These are phyloP conservation scores for Aegithalos caudatus DNA, from an alignment of 2,113 vertebrate species.

Conservation along the genomic window DNA sequence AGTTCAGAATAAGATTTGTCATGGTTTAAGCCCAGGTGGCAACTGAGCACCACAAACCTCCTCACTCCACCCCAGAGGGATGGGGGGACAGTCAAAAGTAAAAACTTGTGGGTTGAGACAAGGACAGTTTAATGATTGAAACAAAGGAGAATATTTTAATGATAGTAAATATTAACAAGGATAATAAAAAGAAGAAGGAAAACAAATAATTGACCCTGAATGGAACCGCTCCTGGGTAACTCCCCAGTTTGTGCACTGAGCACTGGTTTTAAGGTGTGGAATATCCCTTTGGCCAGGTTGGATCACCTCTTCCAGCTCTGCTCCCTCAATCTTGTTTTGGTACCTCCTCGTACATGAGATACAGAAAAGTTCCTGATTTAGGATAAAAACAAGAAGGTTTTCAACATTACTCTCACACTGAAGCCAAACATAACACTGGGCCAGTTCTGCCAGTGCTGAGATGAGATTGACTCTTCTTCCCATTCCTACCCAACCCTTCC, in stretches of 20 bases:
- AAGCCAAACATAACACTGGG: neutral
- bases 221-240: rapidly evolving
- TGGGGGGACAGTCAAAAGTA: no score
- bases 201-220: rapidly evolving
- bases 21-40: neutral
- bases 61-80: neutral
- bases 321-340: neutral
- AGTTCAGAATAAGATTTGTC: neutral
- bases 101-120: neutral
- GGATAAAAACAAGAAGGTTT: neutral
- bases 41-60: neutral
- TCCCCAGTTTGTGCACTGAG: neutral
- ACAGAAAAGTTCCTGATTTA: neutral
- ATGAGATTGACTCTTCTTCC: neutral
- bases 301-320: neutral
- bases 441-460: neutral
- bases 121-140: neutral
- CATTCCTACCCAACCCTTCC: neutral
- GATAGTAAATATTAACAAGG: neutral
- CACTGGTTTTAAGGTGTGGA: neutral
- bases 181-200: neutral
- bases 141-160: neutral
- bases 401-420: rapidly evolving
- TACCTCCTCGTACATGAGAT: neutral
- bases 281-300: neutral